Base-by-base conservation (phyloP, 2,888 invertebrate genomes). In the Habrosyne pyritoides region DNA sequence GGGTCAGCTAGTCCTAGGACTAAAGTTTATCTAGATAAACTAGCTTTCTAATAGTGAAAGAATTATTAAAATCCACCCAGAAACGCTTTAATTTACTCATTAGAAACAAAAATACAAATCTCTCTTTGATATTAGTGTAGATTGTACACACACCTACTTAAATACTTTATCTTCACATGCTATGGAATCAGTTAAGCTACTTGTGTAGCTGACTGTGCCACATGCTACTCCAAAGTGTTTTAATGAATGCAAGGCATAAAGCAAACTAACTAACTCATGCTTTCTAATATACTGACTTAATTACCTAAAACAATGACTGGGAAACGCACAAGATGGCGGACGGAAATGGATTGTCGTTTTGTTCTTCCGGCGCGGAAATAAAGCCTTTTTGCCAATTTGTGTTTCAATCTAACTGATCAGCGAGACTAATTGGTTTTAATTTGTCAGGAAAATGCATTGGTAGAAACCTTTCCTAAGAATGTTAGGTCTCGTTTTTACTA, bases 261-360 rank as follows among this genome's bases (percentile, higher is more conserved):
- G 30, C 47, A 46, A 51, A 28, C 28, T 7, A 52, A 21, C 12
- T 26, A 30, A 50, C 50, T 21, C 21, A 72, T 73, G 71, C 73
- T 79, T 78, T 77, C 65, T 61, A 66, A 67, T 61, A 62, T 42
- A 55, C 61, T 53, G 60, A 68, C 53, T 65, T 65, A 64, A 66
- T 72, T 60, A 30, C 54, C 54, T 67, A 56, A 79, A 67, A 84
- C 84, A 83, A 82, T 81, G 61, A 73, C 69, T 78, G 83, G 63
- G 80, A 83, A 79, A 66, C 58, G 60, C 49, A 67, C 60, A 71
- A 77, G 67, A 74, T 73, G 69, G 64, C 66, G 54, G 64, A 59
- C 74, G 83, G 80, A 82, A 82, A 71, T 58, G 53, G 26, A 28
- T 18, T 46, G 54, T 55, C 58, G 21, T 36, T 65, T 55, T 59